A percentile compares a stretch with the other conserved stretches of the same genome.
phyloP scores from a whole-genome alignment of 2,113 vertebrate species.

The Telmatochromis brachygnathus region DNA sequence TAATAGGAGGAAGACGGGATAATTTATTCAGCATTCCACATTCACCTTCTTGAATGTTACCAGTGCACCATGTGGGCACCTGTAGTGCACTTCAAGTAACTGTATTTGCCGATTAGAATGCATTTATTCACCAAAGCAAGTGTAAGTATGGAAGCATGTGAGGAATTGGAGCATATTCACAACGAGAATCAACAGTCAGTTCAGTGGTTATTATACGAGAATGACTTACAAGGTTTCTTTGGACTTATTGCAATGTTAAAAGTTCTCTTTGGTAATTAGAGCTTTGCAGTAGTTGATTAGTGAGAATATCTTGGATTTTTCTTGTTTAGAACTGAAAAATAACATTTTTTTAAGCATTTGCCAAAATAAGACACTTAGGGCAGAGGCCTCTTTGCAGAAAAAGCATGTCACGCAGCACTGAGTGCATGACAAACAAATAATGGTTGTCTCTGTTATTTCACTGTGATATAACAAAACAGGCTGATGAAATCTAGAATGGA shows the following conservation, averaged over 20 bases:
- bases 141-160: neutral
- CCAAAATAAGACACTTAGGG: neutral
- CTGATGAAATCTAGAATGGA: neutral
- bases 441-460: neutral
- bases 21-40: neutral
- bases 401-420: neutral
- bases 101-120: neutral
- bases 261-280: neutral
- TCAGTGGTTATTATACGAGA: neutral
- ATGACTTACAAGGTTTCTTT: neutral
- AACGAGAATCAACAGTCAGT: neutral
- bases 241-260: neutral
- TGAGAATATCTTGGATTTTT: neutral
- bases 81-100: neutral
- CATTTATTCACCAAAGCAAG: neutral
- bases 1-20: neutral
- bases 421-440: neutral
- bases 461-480: neutral
- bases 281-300: neutral
- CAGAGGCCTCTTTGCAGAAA: neutral
- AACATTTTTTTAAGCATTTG: fast-evolving
- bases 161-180: neutral
- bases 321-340: neutral
- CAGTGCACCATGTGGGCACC: neutral
- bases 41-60: neutral